Conservation (phyloP, 2,797 vertebrate genomes). For the Lophotriccus pileatus region DNA sequence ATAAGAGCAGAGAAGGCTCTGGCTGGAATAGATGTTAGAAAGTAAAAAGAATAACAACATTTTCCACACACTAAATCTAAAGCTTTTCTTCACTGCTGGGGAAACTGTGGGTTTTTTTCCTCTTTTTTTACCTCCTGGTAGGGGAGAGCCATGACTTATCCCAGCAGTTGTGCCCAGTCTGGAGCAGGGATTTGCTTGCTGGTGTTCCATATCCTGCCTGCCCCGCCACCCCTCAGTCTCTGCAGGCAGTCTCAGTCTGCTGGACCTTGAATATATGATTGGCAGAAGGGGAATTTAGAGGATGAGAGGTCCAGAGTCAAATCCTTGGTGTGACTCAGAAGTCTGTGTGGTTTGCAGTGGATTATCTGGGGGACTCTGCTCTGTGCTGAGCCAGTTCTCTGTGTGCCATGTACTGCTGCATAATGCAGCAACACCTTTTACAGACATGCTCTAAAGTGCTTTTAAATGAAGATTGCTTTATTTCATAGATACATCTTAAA, state of each 20-base stretch:
- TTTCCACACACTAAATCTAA: slow-evolving; percentile 51
- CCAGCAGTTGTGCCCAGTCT: background rate
- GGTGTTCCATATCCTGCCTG: slow-evolving; percentile 46
- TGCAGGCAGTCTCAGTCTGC: background rate
- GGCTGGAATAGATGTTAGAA: slow-evolving; percentile 42
- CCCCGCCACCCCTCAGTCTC: background rate
- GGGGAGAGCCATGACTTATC: background rate
- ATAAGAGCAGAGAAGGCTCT: background rate
- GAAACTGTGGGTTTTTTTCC: background rate
- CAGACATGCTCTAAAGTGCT: background rate
- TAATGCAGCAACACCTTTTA: background rate
- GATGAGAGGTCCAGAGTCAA: background rate
- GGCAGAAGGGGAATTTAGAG: background rate
- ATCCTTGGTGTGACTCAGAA: background rate
- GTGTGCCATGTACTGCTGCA: background rate
- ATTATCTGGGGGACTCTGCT: background rate
- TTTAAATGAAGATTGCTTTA: background rate
- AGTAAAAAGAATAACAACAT: slow-evolving; percentile 29
- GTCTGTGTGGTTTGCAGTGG: background rate
- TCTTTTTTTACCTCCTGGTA: background rate
- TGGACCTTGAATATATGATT: background rate
- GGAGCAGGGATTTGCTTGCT: slow-evolving; percentile 35
- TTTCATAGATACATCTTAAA: background rate
- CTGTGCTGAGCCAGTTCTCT: background rate
- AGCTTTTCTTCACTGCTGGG: slow-evolving; percentile 31